Evolutionary conservation across 2,888 invertebrate species (phyloP).

Genomic region (Oligia strigilis): DNA sequence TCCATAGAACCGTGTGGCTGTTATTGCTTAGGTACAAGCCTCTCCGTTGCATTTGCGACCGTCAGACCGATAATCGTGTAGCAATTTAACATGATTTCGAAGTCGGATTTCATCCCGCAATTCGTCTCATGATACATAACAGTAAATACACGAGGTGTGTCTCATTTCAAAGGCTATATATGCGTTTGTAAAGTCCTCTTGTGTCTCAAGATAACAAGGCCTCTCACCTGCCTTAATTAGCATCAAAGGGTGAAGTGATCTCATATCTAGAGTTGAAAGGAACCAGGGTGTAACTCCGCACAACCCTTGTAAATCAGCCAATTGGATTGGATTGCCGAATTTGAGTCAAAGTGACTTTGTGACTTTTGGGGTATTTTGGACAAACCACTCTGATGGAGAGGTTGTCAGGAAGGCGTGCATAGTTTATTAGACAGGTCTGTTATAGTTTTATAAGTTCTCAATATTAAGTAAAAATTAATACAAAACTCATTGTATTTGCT

Average conservation of each 20-base stretch:
- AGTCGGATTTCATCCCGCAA: not conserved
- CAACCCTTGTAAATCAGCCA: slow-evolving; percentile 52
- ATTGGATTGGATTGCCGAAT: slow-evolving; percentile 29
- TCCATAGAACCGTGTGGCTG: no score
- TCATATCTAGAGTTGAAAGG: slow-evolving; percentile 4
- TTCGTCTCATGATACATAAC: not conserved
- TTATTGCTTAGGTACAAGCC: no score
- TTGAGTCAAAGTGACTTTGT: slow-evolving; percentile 29
- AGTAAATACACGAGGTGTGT: not conserved
- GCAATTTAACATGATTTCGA: not conserved
- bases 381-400: not conserved
- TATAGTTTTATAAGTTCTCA: not conserved
- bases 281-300: slow-evolving; percentile 17
- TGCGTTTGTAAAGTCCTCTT: slow-evolving; percentile 18
- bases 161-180: slow-evolving; percentile 29
- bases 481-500: no score
- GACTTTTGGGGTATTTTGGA: slow-evolving; percentile 4
- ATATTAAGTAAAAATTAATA: no score
- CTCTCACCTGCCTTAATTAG: slow-evolving; percentile 50
- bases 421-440: not conserved
- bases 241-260: slow-evolving; percentile 44
- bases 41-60: not conserved
- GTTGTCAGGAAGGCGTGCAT: not conserved
- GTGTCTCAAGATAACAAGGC: slow-evolving; percentile 30
- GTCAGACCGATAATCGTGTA: not conserved